Percentiles rank a stretch among this genome's conserved stretches.
Evolutionary conservation across 2,113 vertebrate genomes (phyloP).

Genomic region (Pangasianodon gigas): DNA sequence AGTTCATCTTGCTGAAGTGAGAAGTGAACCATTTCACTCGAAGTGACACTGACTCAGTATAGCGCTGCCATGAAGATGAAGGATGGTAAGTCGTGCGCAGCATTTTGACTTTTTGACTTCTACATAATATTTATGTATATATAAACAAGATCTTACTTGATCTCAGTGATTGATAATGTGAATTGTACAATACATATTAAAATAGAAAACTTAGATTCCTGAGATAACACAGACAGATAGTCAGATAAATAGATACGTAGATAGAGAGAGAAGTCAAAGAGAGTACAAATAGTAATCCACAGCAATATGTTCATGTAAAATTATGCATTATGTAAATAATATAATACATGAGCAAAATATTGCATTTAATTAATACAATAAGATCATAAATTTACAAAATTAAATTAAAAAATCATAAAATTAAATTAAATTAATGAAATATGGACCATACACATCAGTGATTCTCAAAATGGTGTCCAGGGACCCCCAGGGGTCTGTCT

Average conservation of each 20-base stretch:
- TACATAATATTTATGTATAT: neutral
- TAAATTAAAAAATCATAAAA: neutral
- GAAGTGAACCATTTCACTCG: slow-evolving; percentile 1
- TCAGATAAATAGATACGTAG: neutral
- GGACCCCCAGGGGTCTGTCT: neutral
- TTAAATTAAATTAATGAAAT: neutral
- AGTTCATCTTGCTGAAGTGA: slow-evolving; percentile 23
- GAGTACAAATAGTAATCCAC: neutral
- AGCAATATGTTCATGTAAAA: neutral
- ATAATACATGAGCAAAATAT: neutral
- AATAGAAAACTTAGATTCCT: neutral
- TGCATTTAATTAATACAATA: neutral
- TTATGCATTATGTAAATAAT: neutral
- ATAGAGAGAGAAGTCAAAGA: neutral
- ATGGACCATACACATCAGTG: neutral
- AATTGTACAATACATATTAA: neutral
- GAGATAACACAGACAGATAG: neutral
- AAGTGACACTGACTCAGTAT: slow-evolving; percentile 36
- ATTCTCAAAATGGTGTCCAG: neutral
- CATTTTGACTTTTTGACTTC: neutral
- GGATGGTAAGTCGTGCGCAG: slow-evolving; percentile 68
- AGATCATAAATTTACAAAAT: neutral
- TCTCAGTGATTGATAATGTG: neutral
- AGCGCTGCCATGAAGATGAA: slow-evolving; percentile 60
- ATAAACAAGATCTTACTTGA: neutral